Base-by-base conservation (phyloP, 2,113 vertebrate genomes). In the Alexandromys fortis region DNA sequence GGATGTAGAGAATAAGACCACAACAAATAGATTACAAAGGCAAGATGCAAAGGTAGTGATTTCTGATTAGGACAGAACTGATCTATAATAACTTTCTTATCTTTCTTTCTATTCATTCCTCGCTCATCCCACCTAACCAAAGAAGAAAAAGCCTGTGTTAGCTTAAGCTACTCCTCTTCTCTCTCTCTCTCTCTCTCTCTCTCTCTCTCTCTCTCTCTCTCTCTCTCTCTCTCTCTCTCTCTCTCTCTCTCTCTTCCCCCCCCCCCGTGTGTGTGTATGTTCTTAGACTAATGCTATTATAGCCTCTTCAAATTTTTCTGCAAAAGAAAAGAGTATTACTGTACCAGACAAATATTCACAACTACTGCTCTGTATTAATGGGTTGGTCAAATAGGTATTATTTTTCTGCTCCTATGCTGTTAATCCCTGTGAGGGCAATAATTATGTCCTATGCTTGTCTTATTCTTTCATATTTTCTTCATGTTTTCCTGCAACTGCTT, bases 31-130 rank as follows among this genome's bases (percentile, higher is more conserved):
- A 92, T 95, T 87, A 93, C 61, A 58, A 89, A 79, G 45, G 17
- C 75, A 79, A 72, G 58, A 79, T 76, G 42, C 28, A 89, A 95
- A 87, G 68, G 79, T 76, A 94, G 79, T 93, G 49, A 96, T 95
- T 95, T 97, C 75, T 96, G 70, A 79, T 94, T 95, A 95, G 73
- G 55, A 13, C 22, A 70, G 28, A 87, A 70, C 14, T 42, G 35
- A 91, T 94, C 86, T 45, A 87, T 92, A 93, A 95, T 76, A 90
- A 86, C 61, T 82, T 88, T 73, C 73, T 83, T 94, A 26, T 96
- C n/a, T 94, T 58, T 72, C 24, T 91, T 90, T 61, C 24, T 33
- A 82, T n/a, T 24, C 38, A 95, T n/a, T 97, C 97, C 91, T 91
- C 85, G 82, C 68, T 4, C 78, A 89, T 86, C 24, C 9, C 55